These are phyloP conservation scores for Caenorhabditis imperialis DNA, from an alignment of 2,888 invertebrate genomes.

Conservation along the genomic window DNA sequence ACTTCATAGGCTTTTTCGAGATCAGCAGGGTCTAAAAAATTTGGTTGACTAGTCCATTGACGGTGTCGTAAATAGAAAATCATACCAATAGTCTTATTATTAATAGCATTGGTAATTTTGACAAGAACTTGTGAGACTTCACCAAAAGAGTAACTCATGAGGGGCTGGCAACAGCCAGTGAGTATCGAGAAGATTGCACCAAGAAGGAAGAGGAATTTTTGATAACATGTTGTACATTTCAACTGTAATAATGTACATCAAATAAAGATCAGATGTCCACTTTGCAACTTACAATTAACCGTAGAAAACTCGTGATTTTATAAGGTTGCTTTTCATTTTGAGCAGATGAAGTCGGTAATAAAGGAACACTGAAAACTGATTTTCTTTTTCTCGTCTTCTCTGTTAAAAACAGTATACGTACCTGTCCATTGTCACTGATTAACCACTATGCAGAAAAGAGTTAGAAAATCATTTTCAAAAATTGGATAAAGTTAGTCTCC, in stretches of 20 bases:
- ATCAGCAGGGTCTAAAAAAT: constrained; percentile 38
- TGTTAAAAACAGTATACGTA: too few relatives aligned
- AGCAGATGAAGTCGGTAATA: not conserved
- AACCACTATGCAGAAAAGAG: too few relatives aligned
- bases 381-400: constrained; percentile 8
- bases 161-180: constrained; percentile 58
- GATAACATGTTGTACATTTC: constrained; percentile 62
- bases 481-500: not conserved
- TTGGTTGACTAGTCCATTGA: too few relatives aligned
- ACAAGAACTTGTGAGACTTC: constrained; percentile 53
- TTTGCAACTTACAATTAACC: constrained; percentile 31
- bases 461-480: too few relatives aligned
- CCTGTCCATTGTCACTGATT: too few relatives aligned
- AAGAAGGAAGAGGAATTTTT: constrained; percentile 56
- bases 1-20: constrained; percentile 44
- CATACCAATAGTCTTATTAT: constrained; percentile 39
- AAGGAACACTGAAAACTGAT: constrained; percentile 22
- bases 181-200: constrained; percentile 58
- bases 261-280: too few relatives aligned
- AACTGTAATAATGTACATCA: constrained; percentile 35
- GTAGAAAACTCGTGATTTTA: constrained; percentile 19
- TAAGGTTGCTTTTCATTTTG: constrained; percentile 23
- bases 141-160: constrained; percentile 59
- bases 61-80: too few relatives aligned
- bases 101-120: constrained; percentile 44